Base-by-base conservation (phyloP, 2,797 vertebrate genomes). In the Epinephelus awoara region DNA sequence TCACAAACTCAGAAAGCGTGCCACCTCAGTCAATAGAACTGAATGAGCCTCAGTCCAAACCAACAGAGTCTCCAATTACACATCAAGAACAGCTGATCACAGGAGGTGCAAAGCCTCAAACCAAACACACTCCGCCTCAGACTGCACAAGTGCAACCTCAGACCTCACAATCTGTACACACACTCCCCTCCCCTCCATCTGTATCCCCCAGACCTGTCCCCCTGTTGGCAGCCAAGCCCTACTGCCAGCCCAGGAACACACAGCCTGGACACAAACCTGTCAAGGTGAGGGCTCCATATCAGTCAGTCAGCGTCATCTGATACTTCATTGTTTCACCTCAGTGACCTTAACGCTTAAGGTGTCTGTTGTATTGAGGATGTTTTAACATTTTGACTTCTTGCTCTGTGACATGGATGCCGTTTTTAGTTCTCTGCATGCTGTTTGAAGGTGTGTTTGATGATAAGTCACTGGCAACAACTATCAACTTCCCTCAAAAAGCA, bases 141-240 rank as follows among this genome's bases (percentile, higher is more conserved):
- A 46, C 12, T 5, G 52, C 38, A 54, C 81, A 68, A 12, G 14
- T n/a, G 34, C 52, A 94, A 29, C 71, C 87, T 84, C 93, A 85
- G 13, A 2, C 66, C 73, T 82, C 88, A 0, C 84, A 9, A 84
- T 90, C 88, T 1, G 92, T 91, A 77, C 95, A 94, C 21, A 92
- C 90, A 77, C 95, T 94, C 91, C 93, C 91, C 12, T 79, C 89
- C 11, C 77, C 80, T 40, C 23, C 77, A n/a, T 47, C 90, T 61
- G 82, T 92, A 13, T 38, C 95, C 72, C 93, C 95, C 83, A 96
- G 96, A 94, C 96, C 97, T 25, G 95, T 99, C 92, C 97, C 97
- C 85, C 93, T 99, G 91, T 94, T 99, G 91, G 96, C 95, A 15
- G 97, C 98, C 75, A 98, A 97, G 92, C 98, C 98, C 92, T 99